These are phyloP conservation scores for Ostrea denselamellosa DNA, from an alignment of 1,140 invertebrate species.

Conservation along the genomic window DNA sequence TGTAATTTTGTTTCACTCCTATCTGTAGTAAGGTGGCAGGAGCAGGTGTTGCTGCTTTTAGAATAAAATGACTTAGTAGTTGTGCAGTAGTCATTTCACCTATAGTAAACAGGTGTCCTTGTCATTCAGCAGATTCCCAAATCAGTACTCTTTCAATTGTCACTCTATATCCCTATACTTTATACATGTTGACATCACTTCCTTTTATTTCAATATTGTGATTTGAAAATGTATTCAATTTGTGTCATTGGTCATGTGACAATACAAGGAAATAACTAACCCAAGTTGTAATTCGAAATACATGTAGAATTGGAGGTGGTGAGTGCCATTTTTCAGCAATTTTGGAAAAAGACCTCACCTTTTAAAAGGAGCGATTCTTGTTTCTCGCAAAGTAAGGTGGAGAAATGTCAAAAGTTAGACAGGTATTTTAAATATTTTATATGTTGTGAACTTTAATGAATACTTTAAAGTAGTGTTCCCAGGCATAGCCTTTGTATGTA, in stretches of 20 bases:
- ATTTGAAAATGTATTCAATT: neutral
- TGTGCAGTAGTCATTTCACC: neutral
- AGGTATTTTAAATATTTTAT: neutral
- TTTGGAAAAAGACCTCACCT: neutral
- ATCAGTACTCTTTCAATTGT: neutral
- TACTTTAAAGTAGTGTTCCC: neutral
- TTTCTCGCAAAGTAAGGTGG: neutral
- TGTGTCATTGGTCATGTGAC: constrained; percentile 24
- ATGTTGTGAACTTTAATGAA: neutral
- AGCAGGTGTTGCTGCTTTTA: neutral
- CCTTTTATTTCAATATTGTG: neutral
- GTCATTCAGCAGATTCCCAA: neutral
- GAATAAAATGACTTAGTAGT: neutral
- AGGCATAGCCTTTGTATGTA: neutral
- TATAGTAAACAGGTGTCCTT: constrained; percentile 16
- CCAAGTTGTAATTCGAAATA: neutral
- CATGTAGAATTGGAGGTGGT: neutral
- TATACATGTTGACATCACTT: neutral
- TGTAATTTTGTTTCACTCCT: neutral
- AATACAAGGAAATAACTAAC: constrained; percentile 3
- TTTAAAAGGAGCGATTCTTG: too few species aligned
- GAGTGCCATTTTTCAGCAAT: neutral
- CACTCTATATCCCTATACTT: neutral
- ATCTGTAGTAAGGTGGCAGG: neutral
- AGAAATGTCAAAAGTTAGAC: constrained; percentile 7